Conservation (phyloP, 2,113 vertebrate genomes). For the Petroica traversi region DNA sequence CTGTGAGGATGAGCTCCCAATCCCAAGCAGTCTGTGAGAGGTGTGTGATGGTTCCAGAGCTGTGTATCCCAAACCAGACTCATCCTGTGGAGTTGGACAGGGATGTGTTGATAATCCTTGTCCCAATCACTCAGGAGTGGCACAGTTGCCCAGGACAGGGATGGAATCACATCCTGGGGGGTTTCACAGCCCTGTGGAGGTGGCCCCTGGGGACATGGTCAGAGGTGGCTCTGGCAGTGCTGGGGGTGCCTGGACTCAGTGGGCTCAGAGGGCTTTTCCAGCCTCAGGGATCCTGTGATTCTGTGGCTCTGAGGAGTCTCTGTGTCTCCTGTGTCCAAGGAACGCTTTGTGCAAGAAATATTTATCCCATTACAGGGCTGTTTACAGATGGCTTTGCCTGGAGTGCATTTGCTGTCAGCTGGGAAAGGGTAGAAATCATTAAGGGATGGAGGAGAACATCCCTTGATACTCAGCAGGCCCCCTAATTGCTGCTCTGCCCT, state of each 20-base stretch:
- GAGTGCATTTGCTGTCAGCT: not conserved
- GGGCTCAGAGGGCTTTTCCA: not conserved
- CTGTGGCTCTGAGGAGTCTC: not conserved
- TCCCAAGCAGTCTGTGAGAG: accelerated
- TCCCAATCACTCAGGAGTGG: not conserved
- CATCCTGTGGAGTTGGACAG: accelerated
- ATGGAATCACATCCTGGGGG: not conserved
- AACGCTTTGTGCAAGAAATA: not conserved
- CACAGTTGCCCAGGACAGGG: not conserved
- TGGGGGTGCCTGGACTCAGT: accelerated
- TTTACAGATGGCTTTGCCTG: not conserved
- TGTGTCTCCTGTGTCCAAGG: not conserved
- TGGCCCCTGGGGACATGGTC: not conserved
- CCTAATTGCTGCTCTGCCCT: not conserved
- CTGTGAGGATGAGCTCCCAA: accelerated
- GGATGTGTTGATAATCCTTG: not conserved
- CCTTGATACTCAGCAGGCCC: not conserved
- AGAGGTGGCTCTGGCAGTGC: not conserved
- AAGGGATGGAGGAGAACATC: not conserved
- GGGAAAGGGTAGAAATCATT: not conserved
- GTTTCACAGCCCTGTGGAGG: not conserved
- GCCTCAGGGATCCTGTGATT: not conserved
- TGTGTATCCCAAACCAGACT: not conserved
- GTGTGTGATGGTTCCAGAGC: not conserved
- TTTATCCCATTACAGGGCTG: not conserved